Base-by-base conservation (phyloP, 2,888 invertebrate genomes). In the Rhamnusium bicolor region DNA sequence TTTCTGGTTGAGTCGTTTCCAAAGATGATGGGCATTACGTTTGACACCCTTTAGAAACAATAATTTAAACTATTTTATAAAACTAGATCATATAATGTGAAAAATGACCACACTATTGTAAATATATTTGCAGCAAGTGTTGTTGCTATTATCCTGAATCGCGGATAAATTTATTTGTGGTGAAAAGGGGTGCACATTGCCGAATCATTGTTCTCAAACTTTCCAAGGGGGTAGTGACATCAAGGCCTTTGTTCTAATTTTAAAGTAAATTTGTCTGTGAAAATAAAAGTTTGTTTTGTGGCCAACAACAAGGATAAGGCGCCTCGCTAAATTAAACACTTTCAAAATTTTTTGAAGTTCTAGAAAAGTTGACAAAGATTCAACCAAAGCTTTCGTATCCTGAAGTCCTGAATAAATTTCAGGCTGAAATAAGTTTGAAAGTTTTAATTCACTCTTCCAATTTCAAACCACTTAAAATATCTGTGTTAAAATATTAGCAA, bases 341-440 rank as follows among this genome's bases (percentile, higher is more conserved):
- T 19, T 29, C 19, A 56, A n/a, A 29, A 56, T 29, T 29, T 56
- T 56, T 51, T 16, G 18, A 29, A 56, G 56, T 56, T 53, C 14
- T 16, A 16, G 29, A 56, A 56, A 24, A 56, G 56, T 29, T 29
- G 56, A 29, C 29, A 56, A 56, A 56, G 56, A 16, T 29, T 56
- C 29, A 56, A 56, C 27, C 24, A 14, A 29, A 29, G 56, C 56
- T 12, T 29, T 56, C 24, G 29, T 56, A 7, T 27, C 24, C 14
- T 16, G 12, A 7, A 14, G 56, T 29, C 1, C 56, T 56, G 56
- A 56, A 56, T 29, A 56, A 56, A 56, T 16, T 29, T 29, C 56
- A 7, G 7, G 29, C 56, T 16, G n/a, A 14, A 56, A 16, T n/a
- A 8, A 56, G 16, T 56, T 56, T 1, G 14, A 16, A 56, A 56